These are phyloP conservation scores for Tridacna gigas DNA, from an alignment of 2,888 invertebrate genomes.

Conservation along the genomic window DNA sequence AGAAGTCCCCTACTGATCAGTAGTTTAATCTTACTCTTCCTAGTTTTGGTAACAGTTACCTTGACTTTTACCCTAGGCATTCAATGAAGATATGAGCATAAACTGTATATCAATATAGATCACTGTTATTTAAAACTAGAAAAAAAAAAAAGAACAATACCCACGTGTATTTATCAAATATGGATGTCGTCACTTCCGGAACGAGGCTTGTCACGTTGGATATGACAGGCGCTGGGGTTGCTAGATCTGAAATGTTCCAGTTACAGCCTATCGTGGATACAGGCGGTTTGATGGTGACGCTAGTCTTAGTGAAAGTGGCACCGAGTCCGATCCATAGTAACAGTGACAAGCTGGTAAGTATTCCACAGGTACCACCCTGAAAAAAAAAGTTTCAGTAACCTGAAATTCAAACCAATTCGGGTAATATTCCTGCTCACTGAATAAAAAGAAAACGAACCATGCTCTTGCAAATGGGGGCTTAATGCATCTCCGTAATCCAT, in stretches of 20 bases:
- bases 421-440: too few relatives aligned
- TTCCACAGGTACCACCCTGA: constrained; percentile 51
- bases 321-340: constrained; percentile 58
- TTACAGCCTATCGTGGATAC: constrained; percentile 47
- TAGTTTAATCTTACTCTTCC: too few relatives aligned
- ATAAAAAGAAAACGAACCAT: too few relatives aligned
- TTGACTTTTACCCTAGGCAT: too few relatives aligned
- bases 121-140: not conserved
- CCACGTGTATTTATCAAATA: constrained; percentile 54
- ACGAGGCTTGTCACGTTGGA: not conserved
- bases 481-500: too few relatives aligned
- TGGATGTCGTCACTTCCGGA: constrained; percentile 13
- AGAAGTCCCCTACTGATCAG: too few relatives aligned
- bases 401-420: too few relatives aligned
- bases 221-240: not conserved
- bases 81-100: too few relatives aligned
- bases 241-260: constrained; percentile 41
- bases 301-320: constrained; percentile 28
- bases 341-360: constrained; percentile 36
- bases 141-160: not conserved
- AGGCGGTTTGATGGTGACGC: constrained; percentile 48
- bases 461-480: too few relatives aligned
- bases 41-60: too few relatives aligned
- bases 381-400: not conserved
- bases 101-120: too few relatives aligned